Evolutionary conservation across 2,797 vertebrate species (phyloP).

Genomic region (Loris lydekkerianus): DNA sequence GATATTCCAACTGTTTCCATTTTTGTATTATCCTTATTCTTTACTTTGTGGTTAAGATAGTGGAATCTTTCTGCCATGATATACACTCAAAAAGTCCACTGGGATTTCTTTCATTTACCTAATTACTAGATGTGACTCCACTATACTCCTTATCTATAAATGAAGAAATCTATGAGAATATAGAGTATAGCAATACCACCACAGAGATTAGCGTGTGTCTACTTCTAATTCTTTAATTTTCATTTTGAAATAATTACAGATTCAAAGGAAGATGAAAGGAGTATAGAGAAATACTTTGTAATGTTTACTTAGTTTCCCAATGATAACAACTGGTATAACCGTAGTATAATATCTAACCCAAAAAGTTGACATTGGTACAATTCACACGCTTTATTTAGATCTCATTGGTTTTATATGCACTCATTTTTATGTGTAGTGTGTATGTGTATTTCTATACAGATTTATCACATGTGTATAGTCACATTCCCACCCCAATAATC

Average conservation of each 20-base stretch:
- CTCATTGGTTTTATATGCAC: background rate
- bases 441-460: background rate
- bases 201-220: background rate
- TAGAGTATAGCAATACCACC: background rate
- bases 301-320: background rate
- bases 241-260: conserved; percentile 12
- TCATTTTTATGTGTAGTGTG: background rate
- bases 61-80: background rate
- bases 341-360: background rate
- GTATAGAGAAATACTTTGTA: background rate
- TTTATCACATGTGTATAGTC: background rate
- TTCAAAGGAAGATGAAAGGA: background rate
- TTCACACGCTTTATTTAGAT: background rate
- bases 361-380: background rate
- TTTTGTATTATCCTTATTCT: background rate
- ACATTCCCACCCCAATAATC: background rate
- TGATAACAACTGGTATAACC: background rate
- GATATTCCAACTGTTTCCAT: background rate
- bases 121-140: background rate
- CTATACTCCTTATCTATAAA: background rate
- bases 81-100: background rate
- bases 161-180: background rate
- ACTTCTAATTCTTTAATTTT: background rate
- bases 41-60: background rate
- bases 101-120: conserved; percentile 19